These are phyloP conservation scores for Oostethus manadensis DNA, from an alignment of 2,113 vertebrate species.

Conservation along the genomic window DNA sequence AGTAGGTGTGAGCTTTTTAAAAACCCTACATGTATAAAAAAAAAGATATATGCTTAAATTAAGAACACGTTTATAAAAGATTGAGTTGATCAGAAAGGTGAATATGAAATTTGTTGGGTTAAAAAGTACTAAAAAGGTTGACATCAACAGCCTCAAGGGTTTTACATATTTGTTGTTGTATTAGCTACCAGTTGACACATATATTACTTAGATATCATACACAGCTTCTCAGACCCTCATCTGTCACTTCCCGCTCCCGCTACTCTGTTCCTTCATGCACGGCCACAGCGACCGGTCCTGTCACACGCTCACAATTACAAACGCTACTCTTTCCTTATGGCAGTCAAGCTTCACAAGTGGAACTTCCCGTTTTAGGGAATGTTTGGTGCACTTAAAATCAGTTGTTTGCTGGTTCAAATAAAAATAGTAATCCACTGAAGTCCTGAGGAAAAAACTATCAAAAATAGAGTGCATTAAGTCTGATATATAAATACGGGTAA, in stretches of 20 bases:
- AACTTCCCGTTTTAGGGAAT: background rate
- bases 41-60: slow-evolving; percentile 68
- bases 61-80: slow-evolving; percentile 69
- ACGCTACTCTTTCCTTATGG: slow-evolving; percentile 8
- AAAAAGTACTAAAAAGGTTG: slow-evolving; percentile 56
- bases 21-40: slow-evolving; percentile 69
- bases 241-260: slow-evolving; percentile 51
- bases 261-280: slow-evolving; percentile 31
- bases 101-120: slow-evolving; percentile 45
- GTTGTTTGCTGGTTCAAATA: slow-evolving; percentile 19
- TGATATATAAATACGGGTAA: slow-evolving; percentile 49
- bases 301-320: slow-evolving; percentile 26
- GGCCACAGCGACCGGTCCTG: background rate
- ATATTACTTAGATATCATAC: slow-evolving; percentile 71
- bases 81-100: slow-evolving; percentile 48
- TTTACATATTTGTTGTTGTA: slow-evolving; percentile 45
- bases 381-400: background rate
- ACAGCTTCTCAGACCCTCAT: slow-evolving; percentile 42
- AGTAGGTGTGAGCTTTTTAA: slow-evolving; percentile 58
- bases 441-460: slow-evolving; percentile 50
- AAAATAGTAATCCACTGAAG: slow-evolving; percentile 24
- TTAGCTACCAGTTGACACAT: slow-evolving; percentile 53
- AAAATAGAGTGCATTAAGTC: slow-evolving; percentile 62
- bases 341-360: background rate
- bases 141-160: slow-evolving; percentile 53